phyloP scores from a whole-genome alignment of 92 coral and sea anemone species.

The Porites rus region DNA sequence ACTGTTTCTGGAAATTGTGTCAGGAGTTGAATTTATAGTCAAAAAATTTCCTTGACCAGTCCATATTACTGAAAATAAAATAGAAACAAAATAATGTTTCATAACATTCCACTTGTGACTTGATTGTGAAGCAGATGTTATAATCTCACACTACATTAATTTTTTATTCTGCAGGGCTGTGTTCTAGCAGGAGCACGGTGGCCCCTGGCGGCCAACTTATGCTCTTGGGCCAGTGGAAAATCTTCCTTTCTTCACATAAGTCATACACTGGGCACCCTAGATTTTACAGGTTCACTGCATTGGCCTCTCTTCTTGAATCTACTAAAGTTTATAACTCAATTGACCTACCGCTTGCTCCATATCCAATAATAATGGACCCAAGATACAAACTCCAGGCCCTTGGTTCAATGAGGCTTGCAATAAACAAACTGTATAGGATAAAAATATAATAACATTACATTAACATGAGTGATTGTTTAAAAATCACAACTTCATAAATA shows the following conservation, averaged over 20 bases:
- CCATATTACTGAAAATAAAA: slow-evolving; percentile 84
- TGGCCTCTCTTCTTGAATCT: background rate
- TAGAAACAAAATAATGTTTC: background rate
- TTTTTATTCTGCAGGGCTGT: too few species aligned
- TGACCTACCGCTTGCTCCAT: slow-evolving; percentile 95
- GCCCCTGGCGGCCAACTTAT: too few species aligned
- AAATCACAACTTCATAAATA: background rate
- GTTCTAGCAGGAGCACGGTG: too few species aligned
- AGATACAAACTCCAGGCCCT: slow-evolving; percentile 73
- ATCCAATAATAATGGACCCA: slow-evolving; percentile 92
- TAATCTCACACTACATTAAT: too few species aligned
- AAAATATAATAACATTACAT: background rate
- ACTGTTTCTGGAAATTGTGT: slow-evolving; percentile 97
- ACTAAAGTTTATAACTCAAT: background rate
- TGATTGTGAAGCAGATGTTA: too few species aligned
- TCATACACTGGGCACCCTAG: too few species aligned
- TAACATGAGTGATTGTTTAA: background rate
- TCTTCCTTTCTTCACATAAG: too few species aligned
- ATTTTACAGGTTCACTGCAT: too few species aligned
- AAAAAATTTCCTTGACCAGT: slow-evolving; percentile 97
- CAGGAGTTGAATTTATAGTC: slow-evolving; percentile 90
- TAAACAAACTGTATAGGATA: slow-evolving; percentile 68
- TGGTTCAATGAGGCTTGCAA: slow-evolving; percentile 80
- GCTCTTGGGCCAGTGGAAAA: too few species aligned
- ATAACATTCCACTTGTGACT: too few species aligned